A percentile compares a stretch with the other conserved stretches of the same genome.
These are phyloP conservation scores for Gnathochromis pfefferi DNA, from an alignment of 2,113 vertebrate species.

Conservation along the genomic window DNA sequence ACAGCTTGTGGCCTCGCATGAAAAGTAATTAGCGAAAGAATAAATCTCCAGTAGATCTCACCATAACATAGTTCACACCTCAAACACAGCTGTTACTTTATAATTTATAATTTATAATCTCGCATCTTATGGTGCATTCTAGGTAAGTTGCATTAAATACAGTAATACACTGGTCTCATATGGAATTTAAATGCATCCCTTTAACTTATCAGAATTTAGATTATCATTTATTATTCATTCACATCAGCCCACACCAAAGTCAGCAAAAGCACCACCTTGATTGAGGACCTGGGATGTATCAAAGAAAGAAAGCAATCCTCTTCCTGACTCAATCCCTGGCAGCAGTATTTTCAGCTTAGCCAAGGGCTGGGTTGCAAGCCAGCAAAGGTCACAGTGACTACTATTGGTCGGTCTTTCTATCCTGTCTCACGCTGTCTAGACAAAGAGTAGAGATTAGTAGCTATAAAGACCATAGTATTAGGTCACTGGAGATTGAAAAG, in stretches of 20 bases:
- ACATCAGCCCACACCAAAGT: neutral
- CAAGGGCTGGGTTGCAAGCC: neutral
- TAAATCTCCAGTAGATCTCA: neutral
- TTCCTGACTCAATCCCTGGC: neutral
- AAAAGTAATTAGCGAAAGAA: constrained; percentile 6
- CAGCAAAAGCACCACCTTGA: neutral
- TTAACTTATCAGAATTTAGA: neutral
- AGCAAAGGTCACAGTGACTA: neutral
- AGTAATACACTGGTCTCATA: neutral
- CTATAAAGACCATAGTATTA: neutral
- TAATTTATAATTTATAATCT: neutral
- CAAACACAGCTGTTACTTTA: constrained; percentile 3
- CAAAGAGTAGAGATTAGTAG: neutral
- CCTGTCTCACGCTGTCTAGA: neutral
- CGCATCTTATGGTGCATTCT: neutral
- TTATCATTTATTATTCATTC: neutral
- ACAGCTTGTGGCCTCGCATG: neutral
- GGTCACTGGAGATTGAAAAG: neutral
- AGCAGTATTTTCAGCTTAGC: neutral
- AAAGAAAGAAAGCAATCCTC: neutral
- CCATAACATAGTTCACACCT: neutral
- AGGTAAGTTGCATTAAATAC: neutral
- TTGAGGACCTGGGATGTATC: neutral
- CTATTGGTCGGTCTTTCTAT: neutral
- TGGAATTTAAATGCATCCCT: neutral